Conservation (phyloP, 2,797 vertebrate species). For the Antrozous pallidus region DNA sequence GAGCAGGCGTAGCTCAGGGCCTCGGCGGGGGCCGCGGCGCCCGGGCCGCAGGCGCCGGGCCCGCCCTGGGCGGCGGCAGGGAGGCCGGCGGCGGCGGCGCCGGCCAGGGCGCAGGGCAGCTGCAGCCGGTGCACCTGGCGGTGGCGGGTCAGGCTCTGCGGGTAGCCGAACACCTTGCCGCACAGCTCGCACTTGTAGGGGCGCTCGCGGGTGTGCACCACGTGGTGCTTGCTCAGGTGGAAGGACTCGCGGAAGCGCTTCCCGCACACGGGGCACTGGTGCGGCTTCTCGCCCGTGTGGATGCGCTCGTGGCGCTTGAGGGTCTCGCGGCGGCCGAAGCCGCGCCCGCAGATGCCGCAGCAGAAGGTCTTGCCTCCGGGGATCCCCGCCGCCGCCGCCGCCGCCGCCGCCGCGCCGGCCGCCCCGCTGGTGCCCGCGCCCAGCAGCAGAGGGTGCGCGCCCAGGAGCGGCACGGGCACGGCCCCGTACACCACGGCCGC, state of each 20-base stretch:
- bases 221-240: slow-evolving; percentile 96
- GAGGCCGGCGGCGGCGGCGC: slow-evolving; percentile 87
- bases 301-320: slow-evolving; percentile 93
- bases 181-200: slow-evolving; percentile 96
- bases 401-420: slow-evolving; percentile 48
- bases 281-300: slow-evolving; percentile 95
- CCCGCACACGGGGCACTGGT: slow-evolving; percentile 94
- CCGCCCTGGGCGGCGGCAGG: slow-evolving; percentile 84
- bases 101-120: slow-evolving; percentile 86
- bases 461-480: slow-evolving; percentile 87
- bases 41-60: slow-evolving; percentile 31
- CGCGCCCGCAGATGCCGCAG: slow-evolving; percentile 88
- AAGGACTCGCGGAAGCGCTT: slow-evolving; percentile 96
- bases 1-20: slow-evolving; percentile 79
- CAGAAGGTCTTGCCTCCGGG: slow-evolving; percentile 78
- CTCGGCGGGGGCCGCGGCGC: slow-evolving; percentile 66
- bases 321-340: slow-evolving; percentile 93
- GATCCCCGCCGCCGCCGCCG: too few relatives aligned
- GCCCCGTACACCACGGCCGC: slow-evolving; percentile 78
- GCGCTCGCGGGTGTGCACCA: slow-evolving; percentile 94
- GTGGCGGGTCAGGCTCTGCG: slow-evolving; percentile 95
- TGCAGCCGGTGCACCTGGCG: slow-evolving; percentile 93
- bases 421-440: slow-evolving; percentile 82
- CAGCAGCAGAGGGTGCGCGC: slow-evolving; percentile 85
- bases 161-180: slow-evolving; percentile 96